These are phyloP conservation scores for Chaetodon trifascialis DNA, from an alignment of 2,113 vertebrate species.

Conservation along the genomic window DNA sequence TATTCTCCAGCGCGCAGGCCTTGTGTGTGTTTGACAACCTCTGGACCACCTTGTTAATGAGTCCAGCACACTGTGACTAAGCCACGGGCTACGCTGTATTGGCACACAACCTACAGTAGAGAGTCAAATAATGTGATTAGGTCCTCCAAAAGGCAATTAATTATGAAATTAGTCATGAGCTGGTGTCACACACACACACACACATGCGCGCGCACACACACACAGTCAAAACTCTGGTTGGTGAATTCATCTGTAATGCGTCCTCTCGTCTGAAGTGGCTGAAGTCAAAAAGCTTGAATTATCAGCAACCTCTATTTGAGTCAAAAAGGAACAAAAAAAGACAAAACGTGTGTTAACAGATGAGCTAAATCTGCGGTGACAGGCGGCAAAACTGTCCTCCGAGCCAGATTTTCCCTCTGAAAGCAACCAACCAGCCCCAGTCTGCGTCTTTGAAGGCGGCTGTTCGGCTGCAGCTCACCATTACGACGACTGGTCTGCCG, in stretches of 20 bases:
- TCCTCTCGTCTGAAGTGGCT: neutral
- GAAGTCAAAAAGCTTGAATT: constrained; percentile 10
- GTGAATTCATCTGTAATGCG: constrained; percentile 1
- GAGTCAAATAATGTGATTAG: constrained; percentile 81
- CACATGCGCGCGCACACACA: constrained; percentile 13
- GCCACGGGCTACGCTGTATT: constrained; percentile 70
- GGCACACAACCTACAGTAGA: constrained; percentile 73
- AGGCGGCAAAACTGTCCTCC: constrained; percentile 23
- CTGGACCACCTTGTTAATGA: constrained; percentile 74
- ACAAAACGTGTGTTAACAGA: constrained; percentile 18
- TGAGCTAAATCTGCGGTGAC: neutral
- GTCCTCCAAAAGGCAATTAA: constrained; percentile 81
- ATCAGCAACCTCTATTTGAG: neutral
- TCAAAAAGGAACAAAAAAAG: constrained; percentile 12
- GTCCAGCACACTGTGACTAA: constrained; percentile 72
- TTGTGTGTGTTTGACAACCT: constrained; percentile 69
- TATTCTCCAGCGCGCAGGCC: constrained; percentile 4
- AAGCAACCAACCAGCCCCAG: constrained; percentile 35
- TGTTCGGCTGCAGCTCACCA: constrained; percentile 35
- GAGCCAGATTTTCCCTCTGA: constrained; percentile 10
- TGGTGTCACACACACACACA: constrained; percentile 45
- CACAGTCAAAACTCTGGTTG: constrained; percentile 45
- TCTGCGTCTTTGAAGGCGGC: constrained; percentile 67
- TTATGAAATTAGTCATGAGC: constrained; percentile 81
- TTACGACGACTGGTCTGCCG: constrained; percentile 48